Evolutionary conservation across 2,888 invertebrate species (phyloP).

Genomic region (Latrodectus elegans): DNA sequence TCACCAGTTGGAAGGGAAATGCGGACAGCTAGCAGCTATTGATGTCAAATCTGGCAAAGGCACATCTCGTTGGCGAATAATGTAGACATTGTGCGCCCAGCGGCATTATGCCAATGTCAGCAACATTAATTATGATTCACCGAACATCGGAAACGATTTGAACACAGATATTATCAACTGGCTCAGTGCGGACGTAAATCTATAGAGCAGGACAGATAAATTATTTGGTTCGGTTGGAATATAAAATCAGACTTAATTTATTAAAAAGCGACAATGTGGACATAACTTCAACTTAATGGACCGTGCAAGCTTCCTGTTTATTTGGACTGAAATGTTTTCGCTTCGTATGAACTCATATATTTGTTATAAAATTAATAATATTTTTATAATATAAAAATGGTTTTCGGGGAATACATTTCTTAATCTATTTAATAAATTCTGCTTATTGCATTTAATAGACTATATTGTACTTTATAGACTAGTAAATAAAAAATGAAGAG

Average conservation of each 20-base stretch:
- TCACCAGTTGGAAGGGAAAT: background rate
- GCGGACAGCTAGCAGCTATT: constrained; percentile 19
- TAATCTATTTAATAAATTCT: too few relatives aligned
- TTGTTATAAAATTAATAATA: too few relatives aligned
- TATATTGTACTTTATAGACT: too few relatives aligned
- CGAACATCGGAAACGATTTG: background rate
- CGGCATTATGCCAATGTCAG: constrained; percentile 54
- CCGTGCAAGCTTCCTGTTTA: too few relatives aligned
- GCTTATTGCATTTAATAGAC: too few relatives aligned
- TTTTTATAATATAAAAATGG: too few relatives aligned
- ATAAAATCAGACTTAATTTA: background rate
- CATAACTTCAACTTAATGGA: too few relatives aligned
- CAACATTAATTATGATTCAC: constrained; percentile 47
- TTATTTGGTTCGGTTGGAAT: background rate
- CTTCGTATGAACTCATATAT: too few relatives aligned
- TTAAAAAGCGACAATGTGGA: background rate
- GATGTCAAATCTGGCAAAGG: constrained; percentile 9
- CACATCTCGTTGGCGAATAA: constrained; percentile 13
- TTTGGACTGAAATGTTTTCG: too few relatives aligned
- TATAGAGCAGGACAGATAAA: background rate
- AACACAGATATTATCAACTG: background rate
- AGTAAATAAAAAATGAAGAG: too few relatives aligned
- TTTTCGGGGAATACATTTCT: too few relatives aligned
- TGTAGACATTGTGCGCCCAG: constrained; percentile 11
- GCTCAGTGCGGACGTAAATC: background rate